phyloP scores from a whole-genome alignment of 2,888 invertebrate genomes.

The Caenorhabditis sulstoni region DNA sequence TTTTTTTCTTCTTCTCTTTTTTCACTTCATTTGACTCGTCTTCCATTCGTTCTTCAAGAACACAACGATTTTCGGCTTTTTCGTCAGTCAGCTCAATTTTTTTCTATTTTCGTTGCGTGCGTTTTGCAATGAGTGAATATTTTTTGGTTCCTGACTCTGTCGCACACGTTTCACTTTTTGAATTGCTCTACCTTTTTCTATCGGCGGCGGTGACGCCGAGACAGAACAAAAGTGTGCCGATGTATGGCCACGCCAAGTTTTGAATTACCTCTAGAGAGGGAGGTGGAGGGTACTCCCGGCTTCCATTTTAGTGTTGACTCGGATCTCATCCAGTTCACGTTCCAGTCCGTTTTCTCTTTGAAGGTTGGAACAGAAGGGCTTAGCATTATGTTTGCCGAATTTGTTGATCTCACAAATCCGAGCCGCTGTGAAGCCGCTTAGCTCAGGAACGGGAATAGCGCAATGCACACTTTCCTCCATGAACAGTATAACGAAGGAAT shows the following conservation, averaged over 20 bases:
- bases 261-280: slow-evolving; percentile 43
- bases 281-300: not conserved
- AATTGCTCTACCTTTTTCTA: slow-evolving; percentile 6
- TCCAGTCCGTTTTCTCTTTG: not conserved
- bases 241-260: slow-evolving; percentile 37
- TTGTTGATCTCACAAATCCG: slow-evolving; percentile 7
- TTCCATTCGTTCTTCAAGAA: slow-evolving; percentile 12
- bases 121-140: slow-evolving; percentile 8
- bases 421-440: slow-evolving; percentile 11
- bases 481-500: too few species aligned
- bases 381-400: slow-evolving; percentile 26
- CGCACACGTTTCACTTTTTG: slow-evolving; percentile 14
- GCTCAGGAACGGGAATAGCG: slow-evolving; percentile 2
- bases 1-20: not conserved
- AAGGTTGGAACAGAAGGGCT: slow-evolving; percentile 1
- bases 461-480: too few species aligned
- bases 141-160: slow-evolving; percentile 23
- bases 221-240: slow-evolving; percentile 27
- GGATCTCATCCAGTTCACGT: slow-evolving; percentile 16
- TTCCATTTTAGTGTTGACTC: slow-evolving; percentile 29
- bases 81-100: not conserved
- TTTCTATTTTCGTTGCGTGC: slow-evolving; percentile 32
- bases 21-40: slow-evolving; percentile 36
- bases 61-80: slow-evolving; percentile 40
- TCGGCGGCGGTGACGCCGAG: too few species aligned